Percentiles rank a stretch among this genome's conserved stretches.
These are phyloP conservation scores for Leptopterna dolabrata DNA, from an alignment of 2,888 invertebrate genomes.

Conservation along the genomic window DNA sequence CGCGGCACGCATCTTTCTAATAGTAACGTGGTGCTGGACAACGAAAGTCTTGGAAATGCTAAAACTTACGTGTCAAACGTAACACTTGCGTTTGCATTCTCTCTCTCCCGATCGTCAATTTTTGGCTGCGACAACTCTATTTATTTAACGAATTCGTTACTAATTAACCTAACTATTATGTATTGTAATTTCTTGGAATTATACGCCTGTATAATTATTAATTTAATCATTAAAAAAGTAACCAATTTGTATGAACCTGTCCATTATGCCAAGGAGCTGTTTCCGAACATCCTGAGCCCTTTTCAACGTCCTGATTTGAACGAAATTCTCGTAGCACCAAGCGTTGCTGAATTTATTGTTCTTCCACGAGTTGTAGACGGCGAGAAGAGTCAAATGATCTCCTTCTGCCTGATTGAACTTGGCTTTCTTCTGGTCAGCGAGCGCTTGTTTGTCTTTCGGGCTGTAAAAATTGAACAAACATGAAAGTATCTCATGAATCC, in stretches of 20 bases:
- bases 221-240: no score
- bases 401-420: constrained; percentile 99
- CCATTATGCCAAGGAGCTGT: constrained; percentile 97
- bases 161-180: no score
- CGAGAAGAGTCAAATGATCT: constrained; percentile 95
- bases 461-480: constrained; percentile 66
- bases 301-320: constrained; percentile 95
- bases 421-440: constrained; percentile 98
- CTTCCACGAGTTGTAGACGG: constrained; percentile 99
- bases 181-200: no score
- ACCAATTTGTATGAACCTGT: constrained; percentile 72
- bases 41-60: no score
- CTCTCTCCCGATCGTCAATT: no score
- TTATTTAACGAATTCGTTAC: no score
- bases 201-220: no score
- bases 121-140: no score
- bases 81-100: no score
- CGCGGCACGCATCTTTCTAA: no score
- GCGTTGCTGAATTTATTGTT: constrained; percentile 99
- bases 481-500: neutral
- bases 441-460: constrained; percentile 93
- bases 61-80: no score
- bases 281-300: constrained; percentile 98
- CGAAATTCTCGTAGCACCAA: constrained; percentile 99
- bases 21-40: no score